Evolutionary conservation across 2,797 vertebrate genomes (phyloP).

Genomic region (Xenentodon cancila): DNA sequence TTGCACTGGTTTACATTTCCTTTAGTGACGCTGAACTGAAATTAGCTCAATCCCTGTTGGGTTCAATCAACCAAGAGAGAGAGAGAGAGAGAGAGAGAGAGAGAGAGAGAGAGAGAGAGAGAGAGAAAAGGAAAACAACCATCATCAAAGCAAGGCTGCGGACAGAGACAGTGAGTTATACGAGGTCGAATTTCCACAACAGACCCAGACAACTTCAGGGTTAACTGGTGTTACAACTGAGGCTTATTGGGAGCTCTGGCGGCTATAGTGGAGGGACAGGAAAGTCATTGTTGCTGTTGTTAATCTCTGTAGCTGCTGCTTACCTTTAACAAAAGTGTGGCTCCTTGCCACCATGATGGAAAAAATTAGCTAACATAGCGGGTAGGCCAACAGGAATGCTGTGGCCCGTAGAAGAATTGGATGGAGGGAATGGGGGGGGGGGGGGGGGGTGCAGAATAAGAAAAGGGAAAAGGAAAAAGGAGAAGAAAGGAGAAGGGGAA

Average conservation of each 20-base stretch:
- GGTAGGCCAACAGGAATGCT: slow-evolving; percentile 76
- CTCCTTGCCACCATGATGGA: slow-evolving; percentile 77
- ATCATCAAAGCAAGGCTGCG: slow-evolving; percentile 63
- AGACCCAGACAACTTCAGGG: slow-evolving; percentile 49
- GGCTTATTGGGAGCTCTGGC: slow-evolving; percentile 54
- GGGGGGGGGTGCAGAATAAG: slow-evolving; percentile 65
- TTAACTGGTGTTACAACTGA: slow-evolving; percentile 55
- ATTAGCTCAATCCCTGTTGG: slow-evolving; percentile 69
- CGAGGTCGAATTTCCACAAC: slow-evolving; percentile 62
- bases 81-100: neutral
- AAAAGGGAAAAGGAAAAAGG: slow-evolving; percentile 69
- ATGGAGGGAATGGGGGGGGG: slow-evolving; percentile 34
- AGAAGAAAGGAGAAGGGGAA: slow-evolving; percentile 69
- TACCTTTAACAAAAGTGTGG: slow-evolving; percentile 66
- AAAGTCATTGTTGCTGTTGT: slow-evolving; percentile 65
- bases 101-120: slow-evolving; percentile 1
- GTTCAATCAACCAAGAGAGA: slow-evolving; percentile 64
- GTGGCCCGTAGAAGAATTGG: slow-evolving; percentile 67
- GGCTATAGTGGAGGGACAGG: slow-evolving; percentile 63
- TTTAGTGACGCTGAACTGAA: slow-evolving; percentile 61
- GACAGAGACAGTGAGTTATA: slow-evolving; percentile 60
- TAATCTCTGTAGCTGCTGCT: slow-evolving; percentile 65
- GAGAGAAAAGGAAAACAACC: slow-evolving; percentile 29
- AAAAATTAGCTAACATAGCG: slow-evolving; percentile 77
- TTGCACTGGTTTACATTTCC: slow-evolving; percentile 76